Evolutionary conservation across 1,140 invertebrate species (phyloP).

Genomic region (Drosophila bifasciata): DNA sequence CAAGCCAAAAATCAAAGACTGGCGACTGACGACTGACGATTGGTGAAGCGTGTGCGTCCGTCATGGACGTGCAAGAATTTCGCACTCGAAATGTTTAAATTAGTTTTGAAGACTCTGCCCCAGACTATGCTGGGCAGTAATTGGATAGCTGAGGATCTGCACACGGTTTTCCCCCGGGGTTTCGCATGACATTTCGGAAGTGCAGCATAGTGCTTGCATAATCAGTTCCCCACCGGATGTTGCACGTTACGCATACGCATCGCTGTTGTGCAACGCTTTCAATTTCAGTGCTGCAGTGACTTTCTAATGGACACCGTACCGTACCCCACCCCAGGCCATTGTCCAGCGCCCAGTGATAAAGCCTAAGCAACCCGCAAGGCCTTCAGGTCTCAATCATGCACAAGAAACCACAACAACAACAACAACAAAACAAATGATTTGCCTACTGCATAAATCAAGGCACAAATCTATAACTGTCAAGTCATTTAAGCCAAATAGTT

Average conservation of each 20-base stretch:
- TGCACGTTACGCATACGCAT: slow-evolving; percentile 63
- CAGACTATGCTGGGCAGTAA: slow-evolving; percentile 27
- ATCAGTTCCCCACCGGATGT: slow-evolving; percentile 42
- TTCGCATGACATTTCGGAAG: slow-evolving; percentile 46
- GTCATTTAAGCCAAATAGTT: slow-evolving; percentile 57
- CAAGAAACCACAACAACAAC: slow-evolving; percentile 27
- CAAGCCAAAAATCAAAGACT: slow-evolving; percentile 39
- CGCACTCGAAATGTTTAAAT: slow-evolving; percentile 72
- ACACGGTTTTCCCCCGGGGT: slow-evolving; percentile 13
- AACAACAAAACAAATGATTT: slow-evolving; percentile 23
- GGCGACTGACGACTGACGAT: too few relatives aligned
- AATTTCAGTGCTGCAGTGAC: slow-evolving; percentile 50
- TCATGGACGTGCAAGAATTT: slow-evolving; percentile 66
- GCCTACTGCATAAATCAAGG: slow-evolving; percentile 63
- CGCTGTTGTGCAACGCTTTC: slow-evolving; percentile 53
- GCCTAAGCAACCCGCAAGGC: slow-evolving; percentile 19
- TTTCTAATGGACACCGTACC: slow-evolving; percentile 40
- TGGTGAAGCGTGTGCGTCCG: slow-evolving; percentile 52
- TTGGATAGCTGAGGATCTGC: background rate
- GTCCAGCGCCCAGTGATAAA: slow-evolving; percentile 38
- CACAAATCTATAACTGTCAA: slow-evolving; percentile 61
- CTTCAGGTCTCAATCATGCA: slow-evolving; percentile 49
- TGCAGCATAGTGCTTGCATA: slow-evolving; percentile 29
- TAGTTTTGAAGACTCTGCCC: slow-evolving; percentile 25
- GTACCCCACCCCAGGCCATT: slow-evolving; percentile 39